Evolutionary conservation across 2,113 vertebrate species (phyloP), one percentile per base, ranked within the genome.

Genomic region (Phaethornis superciliosus): DNA sequence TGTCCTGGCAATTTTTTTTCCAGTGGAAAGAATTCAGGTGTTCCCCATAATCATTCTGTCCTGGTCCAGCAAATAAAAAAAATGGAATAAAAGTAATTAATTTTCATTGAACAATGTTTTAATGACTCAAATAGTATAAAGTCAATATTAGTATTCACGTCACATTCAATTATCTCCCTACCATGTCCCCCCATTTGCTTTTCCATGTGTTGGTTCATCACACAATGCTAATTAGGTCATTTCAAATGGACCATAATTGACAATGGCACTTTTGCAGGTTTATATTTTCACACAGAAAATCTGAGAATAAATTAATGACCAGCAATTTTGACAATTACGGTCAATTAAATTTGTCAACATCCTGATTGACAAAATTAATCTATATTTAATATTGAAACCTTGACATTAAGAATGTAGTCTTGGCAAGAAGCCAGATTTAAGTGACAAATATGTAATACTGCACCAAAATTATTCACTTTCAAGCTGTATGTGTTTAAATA

Each of bases 181-280:
- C 92, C 96, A 96, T 85, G 97, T 95, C 93, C 97, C 94, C 95
- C 94, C 92, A 80, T 98, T 98, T 97, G 96, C 93, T 96, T 96
- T 95, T 85, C 79, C 97, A 96, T 97, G 97, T 97, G 90, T 97
- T 97, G 96, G 89, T 98, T 98, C 97, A 97, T 97, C 97, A 97
- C 96, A 97, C 98, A 98, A 93, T 97, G 95, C 96, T 99, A 99
- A 99, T 99, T 99, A 98, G 98, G 96, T 98, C 98, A 98, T 93
- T 93, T 98, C 95, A 96, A 95, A 95, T 95, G 94, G 69, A 65
- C 89, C 80, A 56, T 98, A 97, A 99, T 98, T 98, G 97, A 97
- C 97, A 96, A 75, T 98, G 98, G 98, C 98, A 98, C 91, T 97
- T 94, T 97, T 97, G 96, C 96, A 97, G 97, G 94, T 97, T 97